These are phyloP conservation scores for Epinotia nisella DNA, from an alignment of 2,888 invertebrate genomes.

Conservation along the genomic window DNA sequence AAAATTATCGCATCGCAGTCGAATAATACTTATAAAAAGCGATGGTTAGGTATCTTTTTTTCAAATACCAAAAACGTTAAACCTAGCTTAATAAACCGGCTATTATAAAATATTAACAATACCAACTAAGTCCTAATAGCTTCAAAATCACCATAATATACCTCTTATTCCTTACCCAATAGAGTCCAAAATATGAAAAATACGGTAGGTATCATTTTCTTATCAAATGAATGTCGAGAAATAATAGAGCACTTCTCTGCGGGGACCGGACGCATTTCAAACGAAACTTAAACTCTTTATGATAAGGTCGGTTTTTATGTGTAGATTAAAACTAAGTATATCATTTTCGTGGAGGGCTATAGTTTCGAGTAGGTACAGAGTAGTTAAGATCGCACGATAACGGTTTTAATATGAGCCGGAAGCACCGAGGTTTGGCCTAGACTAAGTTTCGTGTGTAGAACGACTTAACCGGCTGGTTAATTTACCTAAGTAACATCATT, in stretches of 20 bases:
- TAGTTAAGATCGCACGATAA: constrained; percentile 82
- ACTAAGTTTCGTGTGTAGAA: background rate
- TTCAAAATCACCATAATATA: constrained; percentile 35
- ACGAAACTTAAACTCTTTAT: constrained; percentile 51
- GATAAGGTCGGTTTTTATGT: constrained; percentile 61
- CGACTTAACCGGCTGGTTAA: background rate
- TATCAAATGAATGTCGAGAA: constrained; percentile 82
- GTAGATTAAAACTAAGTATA: constrained; percentile 66
- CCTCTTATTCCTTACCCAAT: constrained; percentile 14
- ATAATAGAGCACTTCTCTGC: constrained; percentile 63
- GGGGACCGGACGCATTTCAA: constrained; percentile 46
- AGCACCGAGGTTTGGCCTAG: constrained; percentile 63
- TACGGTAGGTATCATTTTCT: constrained; percentile 63
- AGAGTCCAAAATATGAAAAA: constrained; percentile 31
- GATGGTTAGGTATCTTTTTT: background rate
- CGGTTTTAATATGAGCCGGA: constrained; percentile 83
- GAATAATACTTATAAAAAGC: background rate
- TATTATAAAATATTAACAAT: constrained; percentile 56
- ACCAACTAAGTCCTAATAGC: constrained; percentile 45
- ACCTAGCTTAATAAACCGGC: constrained; percentile 59
- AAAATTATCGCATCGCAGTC: background rate
- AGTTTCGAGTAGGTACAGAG: constrained; percentile 77
- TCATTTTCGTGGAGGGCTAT: constrained; percentile 76
- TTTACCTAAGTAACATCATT: background rate
- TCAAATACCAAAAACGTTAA: constrained; percentile 52